Base-by-base conservation (phyloP, 2,113 vertebrate genomes). In the Stegastes partitus region DNA sequence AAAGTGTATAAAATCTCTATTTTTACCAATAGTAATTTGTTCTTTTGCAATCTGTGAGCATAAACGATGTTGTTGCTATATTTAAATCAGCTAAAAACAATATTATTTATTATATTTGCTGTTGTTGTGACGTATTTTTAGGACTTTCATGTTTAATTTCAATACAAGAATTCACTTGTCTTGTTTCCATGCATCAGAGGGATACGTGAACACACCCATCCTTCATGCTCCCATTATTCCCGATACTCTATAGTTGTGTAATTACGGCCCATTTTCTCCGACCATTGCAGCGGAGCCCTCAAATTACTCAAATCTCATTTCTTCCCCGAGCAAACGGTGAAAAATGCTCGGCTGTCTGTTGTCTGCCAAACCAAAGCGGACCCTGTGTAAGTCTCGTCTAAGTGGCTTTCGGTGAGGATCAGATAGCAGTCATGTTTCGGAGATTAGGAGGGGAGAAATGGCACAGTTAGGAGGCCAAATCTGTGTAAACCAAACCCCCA, bases 371-470 rank as follows among this genome's bases (percentile, higher is more conserved):
- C 53, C 71, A 53, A 70, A 64, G 57, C 73, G 61, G 66, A 51
- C 55, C 68, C 64, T 5, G 68, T 57, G 69, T 78, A 37, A 75
- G 37, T 84, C 69, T 26, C 7, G 79, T 45, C 79, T 79, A 80
- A 92, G 85, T 86, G 88, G 85, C 87, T 83, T 85, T 85, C 49
- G 64, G 44, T 34, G 28, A 58, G 82, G 82, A 93, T 93, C 90
- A 89, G 87, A 93, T 89, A 86, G 81, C 83, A 59, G 79, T 63
- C 69, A 57, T 81, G 82, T 91, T 87, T 85, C 68, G 59, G 81
- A 86, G 86, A 90, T 91, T 90, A 86, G 78, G 62, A 79, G 39
- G 50, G 74, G 50, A 81, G 83, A 67, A 74, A 79, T 28, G 45
- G 65, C 78, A 22, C 74, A 22, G 68, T 84, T 54, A 70, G 62